These are phyloP conservation scores for Bilobella aurantiaca DNA, from an alignment of 1,140 invertebrate species.

Conservation along the genomic window DNA sequence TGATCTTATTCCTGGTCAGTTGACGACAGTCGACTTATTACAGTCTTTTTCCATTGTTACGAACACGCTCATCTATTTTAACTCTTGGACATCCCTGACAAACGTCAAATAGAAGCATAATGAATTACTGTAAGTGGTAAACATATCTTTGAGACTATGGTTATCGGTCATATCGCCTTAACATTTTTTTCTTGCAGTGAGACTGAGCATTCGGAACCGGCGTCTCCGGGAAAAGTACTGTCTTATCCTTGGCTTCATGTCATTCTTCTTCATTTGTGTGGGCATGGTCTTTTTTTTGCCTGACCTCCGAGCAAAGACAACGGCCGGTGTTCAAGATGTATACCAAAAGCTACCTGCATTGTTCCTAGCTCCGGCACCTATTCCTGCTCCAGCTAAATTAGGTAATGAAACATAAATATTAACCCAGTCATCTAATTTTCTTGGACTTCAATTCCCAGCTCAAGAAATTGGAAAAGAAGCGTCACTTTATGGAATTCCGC, in stretches of 20 bases:
- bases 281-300: conserved; percentile 35
- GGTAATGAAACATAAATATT: neutral
- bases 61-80: too few relatives aligned
- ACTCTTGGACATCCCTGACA: too few relatives aligned
- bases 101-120: too few relatives aligned
- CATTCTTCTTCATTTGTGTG: conserved; percentile 33
- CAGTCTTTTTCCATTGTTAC: too few relatives aligned
- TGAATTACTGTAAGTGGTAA: neutral
- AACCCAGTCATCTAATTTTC: neutral
- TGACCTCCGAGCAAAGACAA: conserved; percentile 27
- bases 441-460: neutral
- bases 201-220: conserved; percentile 28
- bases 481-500: conserved; percentile 8
- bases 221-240: conserved; percentile 33
- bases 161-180: neutral
- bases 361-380: conserved; percentile 30
- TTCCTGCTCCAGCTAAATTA: conserved; percentile 7
- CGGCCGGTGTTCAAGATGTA: conserved; percentile 30
- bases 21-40: too few relatives aligned
- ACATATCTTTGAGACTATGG: neutral
- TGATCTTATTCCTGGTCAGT: too few relatives aligned
- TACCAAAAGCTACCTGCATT: conserved; percentile 34
- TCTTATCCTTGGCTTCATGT: conserved; percentile 29
- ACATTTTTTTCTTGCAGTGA: neutral
- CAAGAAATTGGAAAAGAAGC: neutral